Conservation (phyloP, 2,888 invertebrate genomes). For the Acanthopleura granulata region DNA sequence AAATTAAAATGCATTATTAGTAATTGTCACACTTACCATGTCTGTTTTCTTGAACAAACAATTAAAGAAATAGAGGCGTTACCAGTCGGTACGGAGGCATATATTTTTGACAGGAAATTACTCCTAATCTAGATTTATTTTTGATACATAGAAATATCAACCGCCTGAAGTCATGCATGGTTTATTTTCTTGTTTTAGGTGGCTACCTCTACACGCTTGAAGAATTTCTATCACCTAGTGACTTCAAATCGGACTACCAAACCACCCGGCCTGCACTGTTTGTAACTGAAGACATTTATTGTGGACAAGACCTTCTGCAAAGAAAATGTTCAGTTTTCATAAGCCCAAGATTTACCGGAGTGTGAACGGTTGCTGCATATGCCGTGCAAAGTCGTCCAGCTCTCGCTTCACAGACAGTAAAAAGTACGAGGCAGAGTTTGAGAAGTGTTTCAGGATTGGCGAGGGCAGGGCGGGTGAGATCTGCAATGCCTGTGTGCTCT, state of each 20-base stretch:
- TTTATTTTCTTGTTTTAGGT: conserved; percentile 17
- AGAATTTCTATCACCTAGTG: neutral
- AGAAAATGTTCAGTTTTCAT: conserved; percentile 85
- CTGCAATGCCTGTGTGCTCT: conserved; percentile 87
- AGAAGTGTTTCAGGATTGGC: conserved; percentile 80
- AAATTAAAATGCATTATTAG: too few species aligned
- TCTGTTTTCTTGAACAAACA: too few species aligned
- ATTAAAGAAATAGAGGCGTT: too few species aligned
- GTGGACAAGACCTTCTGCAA: neutral
- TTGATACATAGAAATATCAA: neutral
- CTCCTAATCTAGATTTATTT: neutral
- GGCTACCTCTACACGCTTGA: neutral
- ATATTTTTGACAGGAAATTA: conserved; percentile 14
- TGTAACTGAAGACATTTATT: too few species aligned
- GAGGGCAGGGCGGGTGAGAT: conserved; percentile 85
- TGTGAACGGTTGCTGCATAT: conserved; percentile 86
- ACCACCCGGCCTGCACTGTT: neutral
- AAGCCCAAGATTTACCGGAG: conserved; percentile 83
- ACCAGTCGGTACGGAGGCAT: too few species aligned
- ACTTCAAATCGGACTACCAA: neutral
- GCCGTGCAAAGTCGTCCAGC: conserved; percentile 85
- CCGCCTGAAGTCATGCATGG: conserved; percentile 9
- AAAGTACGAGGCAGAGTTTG: conserved; percentile 85
- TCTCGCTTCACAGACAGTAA: conserved; percentile 88
- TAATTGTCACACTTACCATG: too few species aligned